A percentile compares a stretch with the other conserved stretches of the same genome.
Evolutionary conservation across 2,797 vertebrate genomes (phyloP).

Genomic region (Pangasius macronema): DNA sequence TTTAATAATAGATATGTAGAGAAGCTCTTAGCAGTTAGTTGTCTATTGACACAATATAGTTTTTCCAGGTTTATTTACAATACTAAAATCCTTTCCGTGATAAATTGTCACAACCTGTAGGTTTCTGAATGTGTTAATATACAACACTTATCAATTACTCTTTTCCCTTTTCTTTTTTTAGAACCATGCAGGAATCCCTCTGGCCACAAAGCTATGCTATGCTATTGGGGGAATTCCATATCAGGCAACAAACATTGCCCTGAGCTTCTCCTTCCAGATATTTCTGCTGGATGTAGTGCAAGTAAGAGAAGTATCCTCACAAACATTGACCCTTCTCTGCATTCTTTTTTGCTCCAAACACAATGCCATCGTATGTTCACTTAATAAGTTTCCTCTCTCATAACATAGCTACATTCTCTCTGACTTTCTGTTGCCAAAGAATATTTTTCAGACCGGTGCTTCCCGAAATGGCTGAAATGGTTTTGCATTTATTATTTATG

Average conservation of each 20-base stretch:
- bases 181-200: conserved; percentile 60
- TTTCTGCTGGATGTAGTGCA: conserved; percentile 78
- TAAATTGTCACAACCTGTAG: not conserved
- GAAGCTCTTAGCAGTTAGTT: not conserved
- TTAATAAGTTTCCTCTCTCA: not conserved
- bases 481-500: conserved; percentile 26
- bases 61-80: not conserved
- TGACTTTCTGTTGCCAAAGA: not conserved
- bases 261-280: conserved; percentile 74
- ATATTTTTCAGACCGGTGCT: not conserved
- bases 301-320: conserved; percentile 59
- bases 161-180: conserved; percentile 22
- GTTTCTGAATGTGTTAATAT: not conserved
- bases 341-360: not conserved
- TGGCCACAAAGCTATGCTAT: conserved; percentile 73
- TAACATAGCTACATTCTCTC: not conserved
- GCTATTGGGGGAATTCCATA: conserved; percentile 71
- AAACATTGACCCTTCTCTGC: not conserved
- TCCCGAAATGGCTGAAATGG: not conserved
- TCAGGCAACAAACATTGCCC: conserved; percentile 69
- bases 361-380: not conserved
- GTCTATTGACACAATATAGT: not conserved
- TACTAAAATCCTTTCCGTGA: not conserved
- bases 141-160: not conserved
- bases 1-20: not conserved